These are phyloP conservation scores for Neoaliturus tenellus DNA, from an alignment of 2,888 invertebrate species.

Conservation along the genomic window DNA sequence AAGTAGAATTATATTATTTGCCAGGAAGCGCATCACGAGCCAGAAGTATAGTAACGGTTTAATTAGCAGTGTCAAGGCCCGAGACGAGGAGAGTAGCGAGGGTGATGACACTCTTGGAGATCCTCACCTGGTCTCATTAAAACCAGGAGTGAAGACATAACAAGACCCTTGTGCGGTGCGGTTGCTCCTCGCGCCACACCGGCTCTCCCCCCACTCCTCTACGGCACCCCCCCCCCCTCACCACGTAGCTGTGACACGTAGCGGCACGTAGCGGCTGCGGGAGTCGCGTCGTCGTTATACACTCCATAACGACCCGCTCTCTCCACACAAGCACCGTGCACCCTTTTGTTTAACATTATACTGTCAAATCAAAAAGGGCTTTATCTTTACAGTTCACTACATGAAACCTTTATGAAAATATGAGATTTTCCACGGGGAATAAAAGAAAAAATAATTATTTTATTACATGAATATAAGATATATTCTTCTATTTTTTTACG, in stretches of 20 bases:
- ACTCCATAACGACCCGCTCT: background rate
- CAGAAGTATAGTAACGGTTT: background rate
- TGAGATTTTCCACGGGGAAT: no score
- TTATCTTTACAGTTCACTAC: background rate
- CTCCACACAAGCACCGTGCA: background rate
- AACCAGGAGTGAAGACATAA: conserved; percentile 11
- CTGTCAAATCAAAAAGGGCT: background rate
- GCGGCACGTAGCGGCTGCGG: background rate
- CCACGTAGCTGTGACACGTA: background rate
- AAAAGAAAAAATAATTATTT: no score
- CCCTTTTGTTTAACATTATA: background rate
- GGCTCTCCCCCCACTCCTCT: no score
- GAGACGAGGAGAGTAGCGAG: background rate
- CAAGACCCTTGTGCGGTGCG: conserved; percentile 1
- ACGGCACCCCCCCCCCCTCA: no score
- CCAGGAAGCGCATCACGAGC: background rate
- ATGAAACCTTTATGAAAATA: no score
- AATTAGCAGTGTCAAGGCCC: background rate
- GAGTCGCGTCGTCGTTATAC: background rate
- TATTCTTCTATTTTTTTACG: no score
- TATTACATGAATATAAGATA: no score
- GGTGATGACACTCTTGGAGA: background rate
- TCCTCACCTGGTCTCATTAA: conserved; percentile 34
- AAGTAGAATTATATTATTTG: no score
- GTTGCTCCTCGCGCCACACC: background rate